A percentile compares a stretch with the other conserved stretches of the same genome.
phyloP scores from a whole-genome alignment of 1,140 invertebrate species.

The Lasioglossum albipes region DNA sequence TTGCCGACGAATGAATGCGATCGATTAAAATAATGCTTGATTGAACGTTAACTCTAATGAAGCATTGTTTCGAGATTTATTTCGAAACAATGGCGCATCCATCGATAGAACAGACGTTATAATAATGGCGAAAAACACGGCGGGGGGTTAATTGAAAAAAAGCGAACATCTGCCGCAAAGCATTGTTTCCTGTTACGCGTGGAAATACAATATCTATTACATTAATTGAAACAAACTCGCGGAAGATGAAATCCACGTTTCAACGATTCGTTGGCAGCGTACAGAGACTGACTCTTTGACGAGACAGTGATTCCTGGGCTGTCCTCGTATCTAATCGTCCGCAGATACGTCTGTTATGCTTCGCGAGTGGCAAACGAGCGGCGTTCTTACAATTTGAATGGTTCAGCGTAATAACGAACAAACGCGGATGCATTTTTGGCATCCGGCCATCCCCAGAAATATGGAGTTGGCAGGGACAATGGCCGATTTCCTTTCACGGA shows the following conservation, averaged over 20 bases:
- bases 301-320: slow-evolving; percentile 59
- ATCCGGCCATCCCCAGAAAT: slow-evolving; percentile 48
- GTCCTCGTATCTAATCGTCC: slow-evolving; percentile 62
- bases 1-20: too few relatives aligned
- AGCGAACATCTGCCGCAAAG: too few relatives aligned
- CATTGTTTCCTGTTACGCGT: too few relatives aligned
- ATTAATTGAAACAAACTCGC: too few relatives aligned
- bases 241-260: too few relatives aligned
- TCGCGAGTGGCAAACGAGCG: slow-evolving; percentile 41
- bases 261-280: not conserved
- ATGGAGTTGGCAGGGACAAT: slow-evolving; percentile 39
- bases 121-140: too few relatives aligned
- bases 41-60: too few relatives aligned
- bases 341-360: slow-evolving; percentile 45
- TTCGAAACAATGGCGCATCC: slow-evolving; percentile 13
- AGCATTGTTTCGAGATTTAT: too few relatives aligned
- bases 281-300: not conserved
- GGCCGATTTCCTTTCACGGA: slow-evolving; percentile 23
- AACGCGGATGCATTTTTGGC: slow-evolving; percentile 51
- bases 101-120: not conserved
- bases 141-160: too few relatives aligned
- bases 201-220: too few relatives aligned
- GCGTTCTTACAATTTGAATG: slow-evolving; percentile 33
- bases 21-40: too few relatives aligned
- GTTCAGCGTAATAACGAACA: slow-evolving; percentile 38